phyloP scores from a whole-genome alignment of 2,888 invertebrate species.

The Tiphia femorata region DNA sequence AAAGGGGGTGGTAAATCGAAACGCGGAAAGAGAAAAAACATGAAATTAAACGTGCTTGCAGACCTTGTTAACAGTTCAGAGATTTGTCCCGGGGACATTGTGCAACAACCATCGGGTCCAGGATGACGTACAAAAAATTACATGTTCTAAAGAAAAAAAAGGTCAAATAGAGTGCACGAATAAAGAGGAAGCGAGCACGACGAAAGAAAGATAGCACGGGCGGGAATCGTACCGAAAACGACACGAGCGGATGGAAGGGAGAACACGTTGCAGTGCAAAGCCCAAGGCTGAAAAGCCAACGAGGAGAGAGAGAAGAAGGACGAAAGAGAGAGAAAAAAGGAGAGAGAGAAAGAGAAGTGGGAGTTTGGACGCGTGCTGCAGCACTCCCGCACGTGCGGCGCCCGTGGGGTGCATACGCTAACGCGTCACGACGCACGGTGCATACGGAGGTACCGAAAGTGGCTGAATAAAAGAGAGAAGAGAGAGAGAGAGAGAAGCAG shows the following conservation, averaged over 20 bases:
- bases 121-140: too few species aligned
- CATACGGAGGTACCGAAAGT: conserved; percentile 2
- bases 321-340: conserved; percentile 7
- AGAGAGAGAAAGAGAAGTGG: conserved; percentile 19
- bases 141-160: too few species aligned
- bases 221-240: not conserved
- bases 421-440: conserved; percentile 19
- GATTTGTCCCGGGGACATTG: too few species aligned
- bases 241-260: too few species aligned
- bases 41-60: too few species aligned
- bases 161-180: not conserved
- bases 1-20: conserved; percentile 1
- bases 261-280: too few species aligned
- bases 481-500: not conserved
- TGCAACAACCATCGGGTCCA: too few species aligned
- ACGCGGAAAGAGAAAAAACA: not conserved
- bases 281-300: too few species aligned
- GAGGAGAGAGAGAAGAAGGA: not conserved
- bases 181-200: too few species aligned
- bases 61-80: too few species aligned
- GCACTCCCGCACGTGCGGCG: conserved; percentile 18
- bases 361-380: conserved; percentile 5
- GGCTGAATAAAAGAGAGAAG: conserved; percentile 30
- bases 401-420: not conserved
- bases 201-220: not conserved